These are phyloP conservation scores for Hemicordylus capensis DNA, from an alignment of 2,113 vertebrate genomes.

Conservation along the genomic window DNA sequence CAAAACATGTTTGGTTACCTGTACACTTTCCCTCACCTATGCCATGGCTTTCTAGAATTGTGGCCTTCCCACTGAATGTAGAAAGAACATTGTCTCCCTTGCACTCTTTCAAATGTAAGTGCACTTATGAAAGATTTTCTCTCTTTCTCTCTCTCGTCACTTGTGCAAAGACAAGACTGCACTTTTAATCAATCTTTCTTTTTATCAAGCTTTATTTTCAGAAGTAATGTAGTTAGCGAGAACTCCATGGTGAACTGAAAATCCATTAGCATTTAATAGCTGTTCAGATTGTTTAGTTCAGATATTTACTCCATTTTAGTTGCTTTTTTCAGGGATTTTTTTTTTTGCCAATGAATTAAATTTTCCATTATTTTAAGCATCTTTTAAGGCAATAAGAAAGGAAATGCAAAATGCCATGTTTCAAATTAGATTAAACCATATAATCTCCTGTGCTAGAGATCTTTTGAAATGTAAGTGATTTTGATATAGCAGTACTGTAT, in stretches of 20 bases:
- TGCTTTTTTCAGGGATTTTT: not conserved
- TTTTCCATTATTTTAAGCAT: constrained; percentile 21
- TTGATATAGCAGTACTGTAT: constrained; percentile 20
- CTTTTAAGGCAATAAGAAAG: constrained; percentile 23
- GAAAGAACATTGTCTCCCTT: not conserved
- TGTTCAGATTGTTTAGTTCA: constrained; percentile 29
- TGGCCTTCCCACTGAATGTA: too few species aligned
- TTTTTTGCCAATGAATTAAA: constrained; percentile 21
- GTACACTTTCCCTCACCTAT: too few species aligned
- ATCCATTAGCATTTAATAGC: constrained; percentile 28
- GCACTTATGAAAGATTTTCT: not conserved
- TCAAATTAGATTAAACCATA: constrained; percentile 29
- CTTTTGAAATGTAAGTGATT: constrained; percentile 20
- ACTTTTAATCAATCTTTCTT: constrained; percentile 14
- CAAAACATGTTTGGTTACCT: too few species aligned
- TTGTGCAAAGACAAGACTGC: constrained; percentile 12
- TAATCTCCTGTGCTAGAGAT: not conserved
- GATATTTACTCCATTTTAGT: constrained; percentile 29
- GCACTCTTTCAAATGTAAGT: not conserved
- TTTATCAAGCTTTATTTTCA: not conserved
- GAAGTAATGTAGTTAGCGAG: constrained; percentile 1
- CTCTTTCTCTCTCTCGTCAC: constrained; percentile 17
- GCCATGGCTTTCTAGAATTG: too few species aligned
- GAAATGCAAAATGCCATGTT: constrained; percentile 24
- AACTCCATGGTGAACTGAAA: constrained; percentile 18